Conservation (phyloP, 1,140 invertebrate genomes). For the Pectinophora gossypiella region DNA sequence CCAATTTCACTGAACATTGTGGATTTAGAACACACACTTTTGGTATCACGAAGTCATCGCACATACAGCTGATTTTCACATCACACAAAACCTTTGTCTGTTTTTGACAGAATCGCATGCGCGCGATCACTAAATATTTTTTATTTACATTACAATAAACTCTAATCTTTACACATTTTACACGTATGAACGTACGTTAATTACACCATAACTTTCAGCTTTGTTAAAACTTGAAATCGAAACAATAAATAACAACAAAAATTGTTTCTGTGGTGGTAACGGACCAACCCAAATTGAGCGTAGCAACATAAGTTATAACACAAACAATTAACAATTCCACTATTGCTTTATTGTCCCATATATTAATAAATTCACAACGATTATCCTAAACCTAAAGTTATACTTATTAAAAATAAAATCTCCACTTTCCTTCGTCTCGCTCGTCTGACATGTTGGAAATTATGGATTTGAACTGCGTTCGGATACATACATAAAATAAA, state of each 20-base stretch:
- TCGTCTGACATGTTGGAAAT: constrained; percentile 60
- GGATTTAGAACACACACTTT: constrained; percentile 65
- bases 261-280: constrained; percentile 13
- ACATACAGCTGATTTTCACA: constrained; percentile 76
- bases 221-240: constrained; percentile 12
- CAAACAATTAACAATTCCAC: constrained; percentile 34
- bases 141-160: constrained; percentile 72
- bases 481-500: no score
- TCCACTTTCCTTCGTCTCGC: no score
- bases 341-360: constrained; percentile 34
- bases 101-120: constrained; percentile 73
- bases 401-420: no score
- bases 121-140: constrained; percentile 68
- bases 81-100: constrained; percentile 77
- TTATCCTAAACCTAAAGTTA: constrained; percentile 24
- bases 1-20: constrained; percentile 78
- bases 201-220: constrained; percentile 13
- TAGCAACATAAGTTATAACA: constrained; percentile 24
- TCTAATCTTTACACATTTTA: constrained; percentile 28
- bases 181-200: neutral
- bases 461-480: constrained; percentile 2
- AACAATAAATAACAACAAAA: constrained; percentile 38
- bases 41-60: constrained; percentile 69
- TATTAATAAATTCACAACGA: constrained; percentile 32
- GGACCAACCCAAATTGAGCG: neutral